phyloP scores from a whole-genome alignment of 2,113 vertebrate species.

The Cyprinodon tularosa region DNA sequence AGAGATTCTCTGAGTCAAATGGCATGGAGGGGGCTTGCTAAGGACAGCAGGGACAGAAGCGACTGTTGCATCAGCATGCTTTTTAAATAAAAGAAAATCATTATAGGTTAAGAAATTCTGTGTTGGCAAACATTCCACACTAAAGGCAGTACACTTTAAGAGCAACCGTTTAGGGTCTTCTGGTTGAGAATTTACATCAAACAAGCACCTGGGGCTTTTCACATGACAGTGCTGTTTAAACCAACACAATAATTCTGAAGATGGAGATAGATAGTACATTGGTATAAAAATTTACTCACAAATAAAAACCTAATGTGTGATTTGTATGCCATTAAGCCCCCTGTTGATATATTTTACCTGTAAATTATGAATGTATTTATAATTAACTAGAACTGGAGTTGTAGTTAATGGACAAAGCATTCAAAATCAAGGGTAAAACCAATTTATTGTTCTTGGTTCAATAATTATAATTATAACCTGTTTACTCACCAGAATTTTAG shows the following conservation, averaged over 20 bases:
- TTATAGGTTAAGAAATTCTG: constrained; percentile 8
- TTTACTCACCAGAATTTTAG: no score
- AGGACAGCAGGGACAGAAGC: constrained; percentile 35
- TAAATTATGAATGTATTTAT: no score
- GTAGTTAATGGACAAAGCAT: no score
- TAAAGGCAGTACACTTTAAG: background rate
- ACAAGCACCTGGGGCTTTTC: background rate
- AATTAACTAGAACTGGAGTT: no score
- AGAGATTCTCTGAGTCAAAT: constrained; percentile 46
- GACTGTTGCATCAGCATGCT: constrained; percentile 32
- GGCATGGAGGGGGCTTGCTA: constrained; percentile 31
- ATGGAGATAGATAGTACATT: no score
- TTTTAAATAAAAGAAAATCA: constrained; percentile 8
- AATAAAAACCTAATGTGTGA: no score
- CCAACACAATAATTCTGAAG: no score
- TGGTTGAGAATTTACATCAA: background rate
- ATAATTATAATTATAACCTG: no score
- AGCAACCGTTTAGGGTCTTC: background rate
- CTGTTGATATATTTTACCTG: background rate
- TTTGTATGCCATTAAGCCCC: background rate
- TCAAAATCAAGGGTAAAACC: no score
- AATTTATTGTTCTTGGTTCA: no score
- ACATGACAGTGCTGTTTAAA: background rate
- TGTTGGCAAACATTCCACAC: constrained; percentile 2
- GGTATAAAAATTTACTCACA: no score